Conservation (phyloP, 2,797 vertebrate genomes). For the Trachurus trachurus region DNA sequence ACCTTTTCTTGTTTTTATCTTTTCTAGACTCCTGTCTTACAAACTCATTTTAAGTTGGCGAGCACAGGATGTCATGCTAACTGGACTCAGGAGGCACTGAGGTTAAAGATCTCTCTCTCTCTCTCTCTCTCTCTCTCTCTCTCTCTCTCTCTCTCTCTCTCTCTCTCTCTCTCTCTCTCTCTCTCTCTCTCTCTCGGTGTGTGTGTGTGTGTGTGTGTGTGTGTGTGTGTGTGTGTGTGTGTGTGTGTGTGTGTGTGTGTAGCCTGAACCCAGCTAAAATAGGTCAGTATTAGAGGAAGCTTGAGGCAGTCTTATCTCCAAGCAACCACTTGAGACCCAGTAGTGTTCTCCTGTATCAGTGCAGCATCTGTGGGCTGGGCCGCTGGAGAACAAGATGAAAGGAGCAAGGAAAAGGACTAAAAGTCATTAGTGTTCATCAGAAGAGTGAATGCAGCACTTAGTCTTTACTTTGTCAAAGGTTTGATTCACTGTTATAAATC, state of each 20-base stretch:
- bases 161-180: no score
- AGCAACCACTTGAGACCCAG: conserved; percentile 2
- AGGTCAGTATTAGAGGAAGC: conserved; percentile 19
- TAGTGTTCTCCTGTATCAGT: conserved; percentile 3
- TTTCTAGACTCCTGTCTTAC: conserved; percentile 6
- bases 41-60: background rate
- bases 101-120: conserved; percentile 30
- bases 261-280: conserved; percentile 11
- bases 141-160: no score
- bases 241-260: background rate
- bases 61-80: background rate
- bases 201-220: no score
- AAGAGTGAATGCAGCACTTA: no score
- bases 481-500: background rate
- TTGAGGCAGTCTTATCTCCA: conserved; percentile 3
- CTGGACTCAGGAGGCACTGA: conserved; percentile 14
- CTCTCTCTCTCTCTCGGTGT: no score
- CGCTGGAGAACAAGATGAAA: background rate
- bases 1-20: conserved; percentile 12
- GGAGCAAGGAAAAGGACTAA: background rate
- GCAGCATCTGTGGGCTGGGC: background rate
- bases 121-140: no score
- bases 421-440: no score
- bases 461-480: no score
- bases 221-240: no score